Percentiles rank a stretch among this genome's conserved stretches.
These are phyloP conservation scores for Todiramphus saurophagus DNA, from an alignment of 2,113 vertebrate species.

Conservation along the genomic window DNA sequence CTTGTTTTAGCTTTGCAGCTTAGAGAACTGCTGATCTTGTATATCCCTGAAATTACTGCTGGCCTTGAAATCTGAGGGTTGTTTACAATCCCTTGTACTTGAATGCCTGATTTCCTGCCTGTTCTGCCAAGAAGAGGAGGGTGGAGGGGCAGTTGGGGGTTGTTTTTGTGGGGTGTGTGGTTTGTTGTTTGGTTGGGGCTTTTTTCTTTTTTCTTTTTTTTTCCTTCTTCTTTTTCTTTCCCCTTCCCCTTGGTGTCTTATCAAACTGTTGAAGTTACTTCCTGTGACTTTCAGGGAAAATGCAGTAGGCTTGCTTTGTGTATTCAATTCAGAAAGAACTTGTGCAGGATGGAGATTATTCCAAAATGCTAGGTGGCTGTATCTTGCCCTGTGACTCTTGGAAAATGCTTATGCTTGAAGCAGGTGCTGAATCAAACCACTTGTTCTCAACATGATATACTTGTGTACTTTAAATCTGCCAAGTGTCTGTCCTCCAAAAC, in stretches of 20 bases:
- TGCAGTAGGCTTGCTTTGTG: not conserved
- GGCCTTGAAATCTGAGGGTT: not conserved
- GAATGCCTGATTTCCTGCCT: not conserved
- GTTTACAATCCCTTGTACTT: not conserved
- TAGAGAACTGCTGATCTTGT: not conserved
- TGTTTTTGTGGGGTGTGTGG: not conserved
- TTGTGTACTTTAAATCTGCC: not conserved
- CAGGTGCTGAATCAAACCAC: not conserved
- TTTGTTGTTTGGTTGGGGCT: too few species aligned
- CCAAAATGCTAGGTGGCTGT: not conserved
- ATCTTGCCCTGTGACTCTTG: not conserved
- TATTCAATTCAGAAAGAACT: not conserved
- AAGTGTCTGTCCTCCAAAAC: not conserved
- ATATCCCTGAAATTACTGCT: not conserved
- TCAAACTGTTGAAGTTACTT: not conserved
- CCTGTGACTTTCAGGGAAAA: not conserved
- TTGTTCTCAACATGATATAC: not conserved
- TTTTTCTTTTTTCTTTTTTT: too few species aligned
- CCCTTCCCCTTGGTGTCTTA: not conserved
- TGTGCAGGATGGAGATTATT: not conserved
- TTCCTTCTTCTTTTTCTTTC: too few species aligned
- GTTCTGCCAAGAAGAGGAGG: not conserved
- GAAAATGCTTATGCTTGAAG: not conserved
- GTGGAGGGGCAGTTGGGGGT: rapidly evolving
- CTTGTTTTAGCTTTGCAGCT: not conserved